These are phyloP conservation scores for Nebria brevicollis DNA, from an alignment of 2,888 invertebrate genomes.

Conservation along the genomic window DNA sequence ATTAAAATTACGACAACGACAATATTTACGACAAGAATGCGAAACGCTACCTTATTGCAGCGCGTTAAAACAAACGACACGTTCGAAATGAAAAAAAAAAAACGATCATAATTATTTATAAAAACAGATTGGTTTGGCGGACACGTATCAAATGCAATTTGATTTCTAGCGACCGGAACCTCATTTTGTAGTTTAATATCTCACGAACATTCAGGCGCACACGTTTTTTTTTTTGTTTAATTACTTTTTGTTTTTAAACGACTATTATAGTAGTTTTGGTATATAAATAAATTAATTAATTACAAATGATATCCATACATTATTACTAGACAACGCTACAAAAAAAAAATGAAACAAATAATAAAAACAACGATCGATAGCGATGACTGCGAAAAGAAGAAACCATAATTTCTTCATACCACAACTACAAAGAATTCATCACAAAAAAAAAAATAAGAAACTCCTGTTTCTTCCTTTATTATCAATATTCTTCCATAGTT, in stretches of 20 bases:
- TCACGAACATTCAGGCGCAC: slow-evolving; percentile 35
- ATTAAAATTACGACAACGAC: neutral
- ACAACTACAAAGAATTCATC: neutral
- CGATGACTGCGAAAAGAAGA: neutral
- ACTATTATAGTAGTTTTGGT: neutral
- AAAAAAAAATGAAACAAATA: neutral
- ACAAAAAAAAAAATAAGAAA: no score
- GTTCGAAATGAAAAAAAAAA: slow-evolving; percentile 2
- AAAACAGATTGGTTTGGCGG: slow-evolving; percentile 42
- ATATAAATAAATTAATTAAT: slow-evolving; percentile 42
- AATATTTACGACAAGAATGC: slow-evolving; percentile 6
- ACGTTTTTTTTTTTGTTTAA: slow-evolving; percentile 23
- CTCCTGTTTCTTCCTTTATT: no score
- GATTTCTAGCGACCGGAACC: slow-evolving; percentile 30
- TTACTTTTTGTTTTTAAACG: neutral
- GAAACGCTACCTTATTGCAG: neutral
- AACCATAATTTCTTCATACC: neutral
- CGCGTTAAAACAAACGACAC: neutral
- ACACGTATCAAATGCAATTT: slow-evolving; percentile 32
- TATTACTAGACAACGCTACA: slow-evolving; percentile 31
- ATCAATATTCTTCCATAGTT: no score
- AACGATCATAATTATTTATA: slow-evolving; percentile 21
- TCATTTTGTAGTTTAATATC: slow-evolving; percentile 19
- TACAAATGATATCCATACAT: slow-evolving; percentile 25
- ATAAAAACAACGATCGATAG: neutral